Percentiles rank a stretch among this genome's conserved stretches.
These are phyloP conservation scores for Artemia sp. DNA, from an alignment of 2,888 invertebrate genomes.

Conservation along the genomic window DNA sequence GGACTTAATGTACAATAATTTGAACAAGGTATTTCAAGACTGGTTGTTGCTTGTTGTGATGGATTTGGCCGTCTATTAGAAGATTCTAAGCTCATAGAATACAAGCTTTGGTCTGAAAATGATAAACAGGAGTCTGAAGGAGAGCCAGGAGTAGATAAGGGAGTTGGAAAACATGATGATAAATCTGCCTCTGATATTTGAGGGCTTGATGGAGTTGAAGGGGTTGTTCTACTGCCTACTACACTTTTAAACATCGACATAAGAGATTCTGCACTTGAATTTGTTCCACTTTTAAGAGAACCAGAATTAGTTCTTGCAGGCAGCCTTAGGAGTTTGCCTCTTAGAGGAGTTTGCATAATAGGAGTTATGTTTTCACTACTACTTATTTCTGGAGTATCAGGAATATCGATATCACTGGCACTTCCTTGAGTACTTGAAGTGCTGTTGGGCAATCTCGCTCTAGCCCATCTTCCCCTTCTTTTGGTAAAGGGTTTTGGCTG, in stretches of 20 bases:
- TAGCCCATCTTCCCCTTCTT: conserved; percentile 16
- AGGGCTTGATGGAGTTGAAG: conserved; percentile 54
- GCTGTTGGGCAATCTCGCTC: conserved; percentile 32
- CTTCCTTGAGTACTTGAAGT: conserved; percentile 58
- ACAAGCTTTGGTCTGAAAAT: conserved; percentile 29
- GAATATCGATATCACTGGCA: conserved; percentile 36
- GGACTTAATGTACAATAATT: conserved; percentile 55
- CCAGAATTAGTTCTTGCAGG: conserved; percentile 9
- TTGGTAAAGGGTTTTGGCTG: conserved; percentile 12
- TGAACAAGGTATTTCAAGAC: conserved; percentile 49
- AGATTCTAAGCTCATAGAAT: not conserved
- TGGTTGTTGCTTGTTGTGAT: not conserved
- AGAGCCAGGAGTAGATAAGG: conserved; percentile 42
- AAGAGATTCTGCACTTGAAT: conserved; percentile 56
- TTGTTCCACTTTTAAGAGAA: conserved; percentile 10
- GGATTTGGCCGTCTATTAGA: not conserved
- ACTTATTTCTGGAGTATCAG: conserved; percentile 40
- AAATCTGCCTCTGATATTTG: conserved; percentile 32
- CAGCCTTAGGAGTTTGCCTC: conserved; percentile 14
- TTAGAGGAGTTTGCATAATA: not conserved
- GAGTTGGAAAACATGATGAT: conserved; percentile 26
- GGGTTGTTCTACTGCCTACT: conserved; percentile 33
- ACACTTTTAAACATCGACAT: conserved; percentile 46
- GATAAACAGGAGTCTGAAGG: conserved; percentile 50
- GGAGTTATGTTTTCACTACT: conserved; percentile 39